phyloP scores from a whole-genome alignment of 1,140 invertebrate species.

The Drosophila tristis region DNA sequence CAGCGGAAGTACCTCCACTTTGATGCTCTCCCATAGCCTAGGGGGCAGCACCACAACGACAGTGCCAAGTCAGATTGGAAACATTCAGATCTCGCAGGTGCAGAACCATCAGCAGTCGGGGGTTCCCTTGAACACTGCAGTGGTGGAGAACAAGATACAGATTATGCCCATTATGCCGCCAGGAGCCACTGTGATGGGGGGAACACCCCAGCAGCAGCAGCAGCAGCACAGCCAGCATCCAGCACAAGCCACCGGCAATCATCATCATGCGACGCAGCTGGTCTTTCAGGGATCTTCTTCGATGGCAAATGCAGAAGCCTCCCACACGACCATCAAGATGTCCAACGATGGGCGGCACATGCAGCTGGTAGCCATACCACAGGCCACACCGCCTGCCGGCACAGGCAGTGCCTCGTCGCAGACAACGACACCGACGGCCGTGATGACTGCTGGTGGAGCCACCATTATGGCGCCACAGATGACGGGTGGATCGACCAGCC shows the following conservation, averaged over 20 bases:
- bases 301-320: constrained; percentile 17
- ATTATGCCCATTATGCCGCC: constrained; percentile 81
- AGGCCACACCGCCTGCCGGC: constrained; percentile 37
- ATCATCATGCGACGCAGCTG: constrained; percentile 25
- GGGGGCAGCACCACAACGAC: constrained; percentile 55
- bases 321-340: constrained; percentile 55
- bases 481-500: constrained; percentile 72
- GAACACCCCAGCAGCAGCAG: constrained; percentile 32
- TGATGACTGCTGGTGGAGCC: constrained; percentile 50
- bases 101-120: constrained; percentile 57
- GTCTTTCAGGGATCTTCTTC: constrained; percentile 41
- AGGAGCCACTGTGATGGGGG: constrained; percentile 69
- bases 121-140: constrained; percentile 53
- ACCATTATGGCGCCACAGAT: constrained; percentile 72
- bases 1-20: constrained; percentile 31
- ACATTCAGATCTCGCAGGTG: constrained; percentile 83
- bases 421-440: constrained; percentile 20
- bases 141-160: constrained; percentile 83
- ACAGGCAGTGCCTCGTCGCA: constrained; percentile 1
- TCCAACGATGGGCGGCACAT: constrained; percentile 72
- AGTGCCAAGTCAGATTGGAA: constrained; percentile 83
- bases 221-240: constrained; percentile 42
- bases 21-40: constrained; percentile 52
- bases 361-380: constrained; percentile 74
- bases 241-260: constrained; percentile 39